Evolutionary conservation across 2,797 vertebrate genomes (phyloP).

Genomic region (Platalea minor): DNA sequence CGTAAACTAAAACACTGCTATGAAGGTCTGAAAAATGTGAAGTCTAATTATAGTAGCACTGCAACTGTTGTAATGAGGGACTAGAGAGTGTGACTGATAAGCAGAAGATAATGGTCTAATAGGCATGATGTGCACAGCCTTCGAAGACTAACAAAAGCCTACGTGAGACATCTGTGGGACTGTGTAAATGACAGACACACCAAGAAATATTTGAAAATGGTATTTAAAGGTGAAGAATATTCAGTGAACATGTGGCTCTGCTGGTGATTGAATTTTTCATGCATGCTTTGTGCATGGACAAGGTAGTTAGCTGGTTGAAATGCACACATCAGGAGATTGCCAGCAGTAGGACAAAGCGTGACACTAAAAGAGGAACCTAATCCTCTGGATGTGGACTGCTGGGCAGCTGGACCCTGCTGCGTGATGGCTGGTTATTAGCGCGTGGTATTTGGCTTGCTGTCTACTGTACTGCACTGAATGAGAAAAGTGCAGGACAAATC

Average conservation of each 20-base stretch:
- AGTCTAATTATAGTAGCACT: conserved; percentile 4
- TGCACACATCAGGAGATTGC: neutral
- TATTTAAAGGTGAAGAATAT: neutral
- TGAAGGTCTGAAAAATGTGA: neutral
- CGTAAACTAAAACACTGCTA: neutral
- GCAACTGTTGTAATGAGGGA: neutral
- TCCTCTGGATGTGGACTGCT: neutral
- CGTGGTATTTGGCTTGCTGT: neutral
- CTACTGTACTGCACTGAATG: too few species aligned
- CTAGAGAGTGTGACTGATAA: neutral
- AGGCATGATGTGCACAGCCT: neutral
- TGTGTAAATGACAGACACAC: neutral
- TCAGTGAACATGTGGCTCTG: accelerated
- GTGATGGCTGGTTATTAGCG: neutral
- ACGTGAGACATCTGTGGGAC: neutral
- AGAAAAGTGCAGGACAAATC: neutral
- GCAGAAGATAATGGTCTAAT: neutral
- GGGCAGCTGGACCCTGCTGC: neutral
- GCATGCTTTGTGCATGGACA: neutral
- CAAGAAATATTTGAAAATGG: neutral
- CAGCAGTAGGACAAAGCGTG: neutral
- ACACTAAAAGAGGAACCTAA: neutral
- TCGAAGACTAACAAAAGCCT: neutral
- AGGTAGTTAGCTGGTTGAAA: neutral
- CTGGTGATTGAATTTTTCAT: neutral